phyloP scores from a whole-genome alignment of 2,113 vertebrate genomes.

The Ancistrus triradiatus region DNA sequence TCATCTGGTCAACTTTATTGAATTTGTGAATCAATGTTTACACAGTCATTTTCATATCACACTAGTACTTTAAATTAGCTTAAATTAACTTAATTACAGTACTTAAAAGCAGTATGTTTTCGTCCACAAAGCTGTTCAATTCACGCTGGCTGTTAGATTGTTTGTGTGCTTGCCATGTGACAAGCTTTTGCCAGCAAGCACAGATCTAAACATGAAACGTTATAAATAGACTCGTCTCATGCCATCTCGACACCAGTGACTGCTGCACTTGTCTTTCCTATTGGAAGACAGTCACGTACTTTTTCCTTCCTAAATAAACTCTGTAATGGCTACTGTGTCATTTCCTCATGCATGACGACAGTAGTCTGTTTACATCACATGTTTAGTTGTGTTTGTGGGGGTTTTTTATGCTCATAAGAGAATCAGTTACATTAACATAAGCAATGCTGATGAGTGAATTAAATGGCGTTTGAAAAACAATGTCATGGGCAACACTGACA shows the following conservation, averaged over 20 bases:
- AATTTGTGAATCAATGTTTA: too few relatives aligned
- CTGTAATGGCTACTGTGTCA: constrained; percentile 9
- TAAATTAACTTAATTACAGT: too few relatives aligned
- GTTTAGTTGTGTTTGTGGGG: not conserved
- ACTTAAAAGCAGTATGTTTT: too few relatives aligned
- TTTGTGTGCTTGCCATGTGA: constrained; percentile 32
- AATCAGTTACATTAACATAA: too few relatives aligned
- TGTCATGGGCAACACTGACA: too few relatives aligned
- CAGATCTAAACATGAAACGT: constrained; percentile 64
- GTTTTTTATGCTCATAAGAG: not conserved
- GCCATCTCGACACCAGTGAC: constrained; percentile 28
- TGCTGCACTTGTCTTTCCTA: constrained; percentile 40
- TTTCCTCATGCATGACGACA: constrained; percentile 1
- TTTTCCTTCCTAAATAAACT: constrained; percentile 38
- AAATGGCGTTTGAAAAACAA: too few relatives aligned
- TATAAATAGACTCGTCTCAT: constrained; percentile 69
- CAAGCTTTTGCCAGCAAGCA: constrained; percentile 54
- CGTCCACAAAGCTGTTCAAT: too few relatives aligned
- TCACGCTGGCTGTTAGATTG: constrained; percentile 1
- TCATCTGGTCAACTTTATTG: too few relatives aligned
- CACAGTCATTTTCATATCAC: too few relatives aligned
- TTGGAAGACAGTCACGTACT: constrained; percentile 32
- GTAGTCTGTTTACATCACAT: not conserved
- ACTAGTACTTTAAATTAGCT: too few relatives aligned
- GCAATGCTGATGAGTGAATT: too few relatives aligned